A percentile compares a stretch with the other conserved stretches of the same genome.
Conservation (phyloP, 2,113 vertebrate species). For the Oreochromis aureus region DNA sequence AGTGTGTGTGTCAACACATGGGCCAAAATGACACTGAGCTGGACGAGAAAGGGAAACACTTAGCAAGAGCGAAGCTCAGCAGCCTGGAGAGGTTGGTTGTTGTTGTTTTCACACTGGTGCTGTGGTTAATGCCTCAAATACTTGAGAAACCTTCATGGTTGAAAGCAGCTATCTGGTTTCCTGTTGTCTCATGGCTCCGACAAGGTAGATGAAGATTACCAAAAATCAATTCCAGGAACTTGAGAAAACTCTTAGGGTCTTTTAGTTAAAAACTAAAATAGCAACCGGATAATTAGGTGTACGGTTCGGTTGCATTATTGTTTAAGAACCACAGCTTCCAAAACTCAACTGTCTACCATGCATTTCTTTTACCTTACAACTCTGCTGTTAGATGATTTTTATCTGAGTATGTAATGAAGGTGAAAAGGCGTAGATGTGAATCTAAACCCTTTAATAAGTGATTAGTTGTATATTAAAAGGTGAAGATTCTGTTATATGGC, state of each 20-base stretch:
- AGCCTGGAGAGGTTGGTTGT: conserved; percentile 9
- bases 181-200: not conserved
- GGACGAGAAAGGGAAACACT: conserved; percentile 11
- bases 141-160: conserved; percentile 9
- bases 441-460: not conserved
- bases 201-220: not conserved
- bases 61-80: not conserved
- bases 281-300: not conserved
- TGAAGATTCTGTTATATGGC: not conserved
- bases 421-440: not conserved
- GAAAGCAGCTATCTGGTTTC: conserved; percentile 21
- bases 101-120: conserved; percentile 43
- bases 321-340: not conserved
- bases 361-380: not conserved
- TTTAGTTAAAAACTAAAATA: not conserved
- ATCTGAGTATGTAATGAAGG: not conserved
- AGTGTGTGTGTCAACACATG: not conserved
- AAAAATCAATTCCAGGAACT: not conserved
- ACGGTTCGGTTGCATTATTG: not conserved
- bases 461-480: not conserved
- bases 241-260: not conserved
- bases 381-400: not conserved
- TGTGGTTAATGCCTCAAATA: conserved; percentile 34
- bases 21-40: conserved; percentile 12
- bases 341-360: not conserved